These are phyloP conservation scores for Lycopodina hypogea DNA, from an alignment of 37 sponge, comb jelly and placozoan genomes.

Conservation along the genomic window DNA sequence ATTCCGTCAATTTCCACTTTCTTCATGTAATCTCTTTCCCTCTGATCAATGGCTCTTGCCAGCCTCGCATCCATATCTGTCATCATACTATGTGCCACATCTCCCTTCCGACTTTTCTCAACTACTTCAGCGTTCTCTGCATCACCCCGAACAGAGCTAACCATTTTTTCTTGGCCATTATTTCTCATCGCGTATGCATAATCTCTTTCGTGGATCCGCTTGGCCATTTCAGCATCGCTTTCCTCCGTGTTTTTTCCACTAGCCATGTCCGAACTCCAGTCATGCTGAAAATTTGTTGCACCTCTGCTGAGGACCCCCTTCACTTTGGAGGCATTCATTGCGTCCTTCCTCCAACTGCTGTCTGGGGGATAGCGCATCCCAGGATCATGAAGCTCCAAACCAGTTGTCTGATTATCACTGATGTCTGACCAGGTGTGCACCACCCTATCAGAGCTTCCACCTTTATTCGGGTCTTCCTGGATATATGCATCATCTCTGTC, in stretches of 20 bases:
- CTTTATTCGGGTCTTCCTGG: no score
- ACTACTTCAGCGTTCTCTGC: background rate
- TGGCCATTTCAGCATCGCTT: slow-evolving; percentile 2
- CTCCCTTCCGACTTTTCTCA: background rate
- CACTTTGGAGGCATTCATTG: background rate
- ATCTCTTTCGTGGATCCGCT: slow-evolving; percentile 10
- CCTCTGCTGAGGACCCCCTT: background rate
- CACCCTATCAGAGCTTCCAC: no score
- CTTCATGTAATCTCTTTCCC: background rate
- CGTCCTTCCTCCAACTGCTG: no score
- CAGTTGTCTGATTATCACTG: no score
- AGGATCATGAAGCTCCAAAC: no score
- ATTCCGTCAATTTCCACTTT: background rate
- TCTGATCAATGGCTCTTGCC: background rate
- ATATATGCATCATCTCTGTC: no score
- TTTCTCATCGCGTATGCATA: background rate
- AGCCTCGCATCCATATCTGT: background rate
- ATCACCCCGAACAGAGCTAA: background rate
- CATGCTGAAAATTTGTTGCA: no score
- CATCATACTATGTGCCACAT: no score
- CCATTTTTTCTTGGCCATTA: background rate
- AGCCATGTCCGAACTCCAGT: background rate
- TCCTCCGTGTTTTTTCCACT: background rate
- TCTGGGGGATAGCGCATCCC: no score
- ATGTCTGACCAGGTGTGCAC: no score